Evolutionary conservation across 1,140 invertebrate genomes (phyloP), one percentile per base, ranked within the genome.

Genomic region (Elysia chlorotica): DNA sequence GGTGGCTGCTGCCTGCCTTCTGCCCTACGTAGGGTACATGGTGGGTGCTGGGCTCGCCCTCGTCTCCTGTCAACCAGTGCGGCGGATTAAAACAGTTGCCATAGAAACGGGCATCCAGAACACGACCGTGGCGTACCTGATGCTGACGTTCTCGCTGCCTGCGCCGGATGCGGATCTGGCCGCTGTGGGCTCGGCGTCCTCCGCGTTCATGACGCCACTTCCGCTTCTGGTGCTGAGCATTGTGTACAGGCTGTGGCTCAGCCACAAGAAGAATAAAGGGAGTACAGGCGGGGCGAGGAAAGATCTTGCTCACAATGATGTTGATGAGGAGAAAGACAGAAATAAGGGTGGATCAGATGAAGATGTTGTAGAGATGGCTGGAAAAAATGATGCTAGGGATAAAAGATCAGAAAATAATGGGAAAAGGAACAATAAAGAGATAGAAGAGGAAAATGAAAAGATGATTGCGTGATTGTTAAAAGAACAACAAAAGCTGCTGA

Each of bases 181-280:
- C 1, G 82, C 87, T 6, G 85, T 89, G n/a, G 82, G 82, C 0
- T 82, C 87, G 0, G 79, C 87, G 5, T 84, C 86, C n/a, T 92
- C 94, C 33, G 95, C 96, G 21, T 92, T 96, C 37, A 96, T 99
- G 93, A 99, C 96, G 0, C 96, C 96, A 25, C 80, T 98, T 33
- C 96, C 96, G 0, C 89, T 98, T 69, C 89, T 82, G 37, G 37
- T 79, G 1, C n/a, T 79, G 2, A 74, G 76, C 0, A 65, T 78
- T 23, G 61, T 65, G 21, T 82, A 82, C 54, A 21, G 75, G 19
- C 75, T 77, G 30, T 82, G 81, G 74, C 54, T 31, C 36, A 38
- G n/a, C 76, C 75, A 38, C 30, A 65, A 61, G 74, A 28, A 62
- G 70, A 17, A 41, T 48, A 48, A 54, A 23, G 72, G 41, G 54